These are phyloP conservation scores for Cosmia pyralina DNA, from an alignment of 2,888 invertebrate species.

Conservation along the genomic window DNA sequence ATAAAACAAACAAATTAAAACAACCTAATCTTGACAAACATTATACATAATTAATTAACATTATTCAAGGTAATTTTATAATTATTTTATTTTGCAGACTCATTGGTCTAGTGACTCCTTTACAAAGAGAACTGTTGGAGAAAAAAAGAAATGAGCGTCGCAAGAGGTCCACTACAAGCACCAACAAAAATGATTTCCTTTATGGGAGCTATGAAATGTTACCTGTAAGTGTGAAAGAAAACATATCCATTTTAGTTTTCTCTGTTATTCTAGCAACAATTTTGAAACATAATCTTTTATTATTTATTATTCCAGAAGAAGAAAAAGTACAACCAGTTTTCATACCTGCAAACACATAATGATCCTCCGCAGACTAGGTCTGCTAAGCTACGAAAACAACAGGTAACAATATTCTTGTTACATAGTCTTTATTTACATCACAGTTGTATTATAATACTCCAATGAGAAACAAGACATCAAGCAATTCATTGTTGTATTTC, in stretches of 20 bases:
- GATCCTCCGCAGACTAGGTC: constrained; percentile 89
- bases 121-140: constrained; percentile 81
- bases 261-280: not conserved
- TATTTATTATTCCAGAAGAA: constrained; percentile 81
- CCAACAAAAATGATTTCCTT: constrained; percentile 85
- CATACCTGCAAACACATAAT: constrained; percentile 85
- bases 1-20: no score
- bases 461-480: not conserved
- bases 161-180: constrained; percentile 81
- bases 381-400: constrained; percentile 90
- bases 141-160: constrained; percentile 85
- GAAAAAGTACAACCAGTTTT: constrained; percentile 85
- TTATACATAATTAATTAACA: no score
- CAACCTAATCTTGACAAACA: no score
- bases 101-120: constrained; percentile 83
- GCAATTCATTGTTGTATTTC: not conserved
- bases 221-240: constrained; percentile 75
- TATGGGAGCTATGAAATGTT: constrained; percentile 85
- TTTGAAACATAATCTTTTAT: not conserved
- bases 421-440: not conserved
- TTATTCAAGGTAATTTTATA: not conserved
- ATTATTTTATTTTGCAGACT: constrained; percentile 73
- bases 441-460: not conserved
- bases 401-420: constrained; percentile 73
- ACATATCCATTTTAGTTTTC: not conserved